Percentiles rank a stretch among this genome's conserved stretches.
These are phyloP conservation scores for Stichopus chloronotus DNA, from an alignment of 35 echinoderm and acorn worm genomes.

Conservation along the genomic window DNA sequence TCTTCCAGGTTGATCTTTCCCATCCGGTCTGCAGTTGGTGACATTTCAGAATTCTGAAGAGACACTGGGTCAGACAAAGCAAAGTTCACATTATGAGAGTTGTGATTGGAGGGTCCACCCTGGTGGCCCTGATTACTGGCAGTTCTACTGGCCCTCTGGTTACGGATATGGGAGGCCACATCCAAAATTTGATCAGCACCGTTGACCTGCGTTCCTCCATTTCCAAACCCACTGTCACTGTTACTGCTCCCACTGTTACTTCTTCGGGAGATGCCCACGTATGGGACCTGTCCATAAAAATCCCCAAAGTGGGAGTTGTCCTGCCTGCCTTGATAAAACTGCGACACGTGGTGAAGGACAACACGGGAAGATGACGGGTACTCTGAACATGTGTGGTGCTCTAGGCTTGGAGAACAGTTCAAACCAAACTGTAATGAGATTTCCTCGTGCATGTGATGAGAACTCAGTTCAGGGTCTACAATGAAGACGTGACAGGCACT, in stretches of 20 bases:
- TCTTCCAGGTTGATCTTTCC: constrained; percentile 51
- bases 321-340: constrained; percentile 68
- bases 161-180: constrained; percentile 81
- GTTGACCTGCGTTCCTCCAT: constrained; percentile 66
- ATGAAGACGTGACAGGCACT: constrained; percentile 98
- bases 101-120: background rate
- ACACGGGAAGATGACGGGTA: constrained; percentile 82
- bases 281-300: constrained; percentile 78
- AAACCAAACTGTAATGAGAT: constrained; percentile 82
- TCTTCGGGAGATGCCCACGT: constrained; percentile 56
- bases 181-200: constrained; percentile 72
- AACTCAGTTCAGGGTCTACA: constrained; percentile 83
- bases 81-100: constrained; percentile 31
- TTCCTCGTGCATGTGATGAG: constrained; percentile 82
- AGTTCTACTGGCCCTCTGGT: constrained; percentile 52
- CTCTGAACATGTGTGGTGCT: constrained; percentile 80
- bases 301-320: constrained; percentile 74
- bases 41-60: constrained; percentile 48
- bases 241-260: constrained; percentile 98
- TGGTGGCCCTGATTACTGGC: background rate
- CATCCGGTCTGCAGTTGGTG: constrained; percentile 1
- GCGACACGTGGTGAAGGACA: constrained; percentile 72
- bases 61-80: constrained; percentile 45
- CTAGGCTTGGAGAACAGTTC: constrained; percentile 64
- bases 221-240: constrained; percentile 97